These are phyloP conservation scores for Xestobium rufovillosum DNA, from an alignment of 2,888 invertebrate genomes.

Conservation along the genomic window DNA sequence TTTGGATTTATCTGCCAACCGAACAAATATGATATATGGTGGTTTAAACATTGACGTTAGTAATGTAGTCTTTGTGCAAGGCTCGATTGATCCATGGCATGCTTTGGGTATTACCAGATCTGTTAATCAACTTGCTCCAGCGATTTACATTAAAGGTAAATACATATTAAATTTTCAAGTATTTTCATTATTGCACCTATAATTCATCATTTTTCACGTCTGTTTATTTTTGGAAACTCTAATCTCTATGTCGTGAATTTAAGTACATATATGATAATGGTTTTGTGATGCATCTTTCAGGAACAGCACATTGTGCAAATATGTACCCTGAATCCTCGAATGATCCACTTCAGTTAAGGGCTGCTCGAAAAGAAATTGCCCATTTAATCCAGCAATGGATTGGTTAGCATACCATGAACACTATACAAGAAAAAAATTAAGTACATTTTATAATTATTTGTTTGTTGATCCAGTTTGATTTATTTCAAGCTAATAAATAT, in stretches of 20 bases:
- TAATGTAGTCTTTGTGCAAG: slow-evolving; percentile 74
- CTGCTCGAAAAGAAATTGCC: slow-evolving; percentile 59
- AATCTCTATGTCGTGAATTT: too few relatives aligned
- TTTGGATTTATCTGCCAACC: slow-evolving; percentile 51
- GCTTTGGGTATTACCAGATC: slow-evolving; percentile 62
- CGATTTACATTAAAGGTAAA: slow-evolving; percentile 64
- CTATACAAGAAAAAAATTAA: too few relatives aligned
- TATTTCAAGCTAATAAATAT: too few relatives aligned
- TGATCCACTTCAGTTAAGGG: slow-evolving; percentile 60
- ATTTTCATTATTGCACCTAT: not conserved
- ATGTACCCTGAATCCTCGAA: slow-evolving; percentile 71
- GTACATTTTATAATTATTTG: too few relatives aligned
- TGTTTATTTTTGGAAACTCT: too few relatives aligned
- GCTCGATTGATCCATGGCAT: slow-evolving; percentile 81
- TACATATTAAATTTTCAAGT: not conserved
- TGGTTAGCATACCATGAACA: too few relatives aligned
- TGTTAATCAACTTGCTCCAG: slow-evolving; percentile 50
- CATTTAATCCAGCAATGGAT: slow-evolving; percentile 45
- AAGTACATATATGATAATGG: too few relatives aligned
- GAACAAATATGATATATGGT: slow-evolving; percentile 71
- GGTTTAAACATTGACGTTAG: slow-evolving; percentile 57
- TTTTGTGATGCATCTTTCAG: slow-evolving; percentile 46
- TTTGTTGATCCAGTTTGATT: too few relatives aligned
- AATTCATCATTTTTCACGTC: too few relatives aligned
- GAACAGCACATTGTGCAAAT: slow-evolving; percentile 92